phyloP scores from a whole-genome alignment of 1,140 invertebrate species.

The Radopholus similis region DNA sequence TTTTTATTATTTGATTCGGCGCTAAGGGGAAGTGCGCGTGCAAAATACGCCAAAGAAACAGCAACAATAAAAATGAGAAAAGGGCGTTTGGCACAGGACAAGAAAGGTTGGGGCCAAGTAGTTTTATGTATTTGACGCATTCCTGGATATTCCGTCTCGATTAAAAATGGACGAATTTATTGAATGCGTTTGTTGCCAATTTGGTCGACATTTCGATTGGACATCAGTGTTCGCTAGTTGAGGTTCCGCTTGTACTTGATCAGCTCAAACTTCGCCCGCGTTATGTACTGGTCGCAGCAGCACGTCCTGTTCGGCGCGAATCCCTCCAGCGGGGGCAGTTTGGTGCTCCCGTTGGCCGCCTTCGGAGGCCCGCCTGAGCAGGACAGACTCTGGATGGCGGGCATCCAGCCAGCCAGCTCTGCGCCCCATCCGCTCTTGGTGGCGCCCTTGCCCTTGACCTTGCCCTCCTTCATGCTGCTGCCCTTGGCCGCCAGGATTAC shows the following conservation, averaged over 20 bases:
- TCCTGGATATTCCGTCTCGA: neutral
- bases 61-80: neutral
- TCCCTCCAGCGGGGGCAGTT: conserved; percentile 11
- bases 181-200: neutral
- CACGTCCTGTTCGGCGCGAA: conserved; percentile 8
- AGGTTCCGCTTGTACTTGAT: conserved; percentile 13
- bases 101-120: neutral
- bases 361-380: neutral
- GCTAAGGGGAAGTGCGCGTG: neutral
- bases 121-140: neutral
- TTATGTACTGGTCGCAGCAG: conserved; percentile 1
- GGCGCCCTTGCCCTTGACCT: neutral
- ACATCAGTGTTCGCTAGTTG: neutral
- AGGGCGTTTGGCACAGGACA: too few relatives aligned
- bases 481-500: neutral
- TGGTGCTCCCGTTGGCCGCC: neutral
- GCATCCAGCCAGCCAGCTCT: neutral
- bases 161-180: neutral
- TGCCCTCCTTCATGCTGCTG: neutral
- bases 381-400: neutral
- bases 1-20: neutral
- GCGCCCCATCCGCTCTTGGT: neutral
- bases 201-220: neutral
- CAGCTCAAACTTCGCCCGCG: conserved; percentile 7
- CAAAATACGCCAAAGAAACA: neutral